Base-by-base conservation (phyloP, 2,888 invertebrate genomes). In the Brachycybe producta region DNA sequence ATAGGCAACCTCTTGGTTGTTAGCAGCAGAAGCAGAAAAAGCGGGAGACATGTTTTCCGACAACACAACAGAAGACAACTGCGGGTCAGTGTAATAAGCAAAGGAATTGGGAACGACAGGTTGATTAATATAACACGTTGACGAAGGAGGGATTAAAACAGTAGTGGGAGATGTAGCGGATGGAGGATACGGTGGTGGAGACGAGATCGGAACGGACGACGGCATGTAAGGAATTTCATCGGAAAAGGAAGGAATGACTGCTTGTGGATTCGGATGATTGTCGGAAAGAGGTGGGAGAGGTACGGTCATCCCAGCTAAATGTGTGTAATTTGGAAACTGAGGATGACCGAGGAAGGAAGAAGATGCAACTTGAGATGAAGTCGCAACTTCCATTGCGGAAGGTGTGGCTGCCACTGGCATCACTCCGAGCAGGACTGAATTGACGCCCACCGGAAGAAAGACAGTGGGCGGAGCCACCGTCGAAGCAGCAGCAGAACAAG, bases 231-330 rank as follows among this genome's bases (percentile, higher is more conserved):
- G n/a, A n/a, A n/a, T n/a, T n/a, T n/a, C n/a, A n/a, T n/a, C n/a
- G n/a, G n/a, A n/a, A n/a, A n/a, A n/a, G n/a, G n/a, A n/a, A n/a
- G n/a, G n/a, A n/a, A n/a, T n/a, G n/a, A n/a, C n/a, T n/a, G n/a
- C n/a, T n/a, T n/a, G n/a, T n/a, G 24, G 23, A 26, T 7, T 26
- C 24, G 5, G 24, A 11, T n/a, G 24, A 17, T n/a, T n/a, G 41
- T 23, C n/a, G 27, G 43, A 2, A 8, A 44, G 44, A 15, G 44
- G 44, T 17, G 44, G 44, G 5, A 44, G 30, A 3, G 44, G 44
- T 19, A 44, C 44, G 30, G 44, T 44, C 44, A 44, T 27, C 17
- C 44, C 44, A 7, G 44, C 44, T 5, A 44, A 19, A 23, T 44
- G 44, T 1, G 44, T 44, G 27, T 28, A 44, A 17, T 28, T 17